Evolutionary conservation across 2,888 invertebrate genomes (phyloP).

Genomic region (Agrotis puta): DNA sequence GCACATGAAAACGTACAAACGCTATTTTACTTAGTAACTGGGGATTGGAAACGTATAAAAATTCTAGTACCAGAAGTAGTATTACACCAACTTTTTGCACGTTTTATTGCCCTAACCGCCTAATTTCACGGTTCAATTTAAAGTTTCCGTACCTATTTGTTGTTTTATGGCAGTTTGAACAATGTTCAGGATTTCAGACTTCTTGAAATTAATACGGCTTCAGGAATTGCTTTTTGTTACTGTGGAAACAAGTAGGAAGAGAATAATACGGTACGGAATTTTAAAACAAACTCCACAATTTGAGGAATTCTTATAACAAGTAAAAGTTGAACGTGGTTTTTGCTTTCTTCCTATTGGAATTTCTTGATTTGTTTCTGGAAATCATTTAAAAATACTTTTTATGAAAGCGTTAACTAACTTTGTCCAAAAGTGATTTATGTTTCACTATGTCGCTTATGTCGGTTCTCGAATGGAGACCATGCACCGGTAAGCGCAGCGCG

Average conservation of each 20-base stretch:
- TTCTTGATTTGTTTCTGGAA: not conserved
- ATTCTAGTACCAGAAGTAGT: constrained; percentile 18
- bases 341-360: no score
- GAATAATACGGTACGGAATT: not conserved
- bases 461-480: no score
- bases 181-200: not conserved
- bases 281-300: constrained; percentile 9
- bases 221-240: constrained; percentile 11
- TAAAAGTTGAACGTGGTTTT: not conserved
- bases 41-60: constrained; percentile 32
- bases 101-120: constrained; percentile 22
- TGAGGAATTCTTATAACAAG: not conserved
- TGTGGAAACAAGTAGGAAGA: not conserved
- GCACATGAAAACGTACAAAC: not conserved
- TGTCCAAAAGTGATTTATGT: no score
- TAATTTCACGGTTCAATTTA: constrained; percentile 39
- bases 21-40: constrained; percentile 6
- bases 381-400: no score
- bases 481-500: no score
- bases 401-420: no score
- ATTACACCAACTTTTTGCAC: constrained; percentile 4
- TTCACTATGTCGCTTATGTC: no score
- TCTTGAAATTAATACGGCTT: constrained; percentile 6
- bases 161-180: constrained; percentile 37
- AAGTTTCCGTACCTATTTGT: constrained; percentile 37